phyloP scores from a whole-genome alignment of 2,888 invertebrate genomes.

The Spilosoma lubricipeda region DNA sequence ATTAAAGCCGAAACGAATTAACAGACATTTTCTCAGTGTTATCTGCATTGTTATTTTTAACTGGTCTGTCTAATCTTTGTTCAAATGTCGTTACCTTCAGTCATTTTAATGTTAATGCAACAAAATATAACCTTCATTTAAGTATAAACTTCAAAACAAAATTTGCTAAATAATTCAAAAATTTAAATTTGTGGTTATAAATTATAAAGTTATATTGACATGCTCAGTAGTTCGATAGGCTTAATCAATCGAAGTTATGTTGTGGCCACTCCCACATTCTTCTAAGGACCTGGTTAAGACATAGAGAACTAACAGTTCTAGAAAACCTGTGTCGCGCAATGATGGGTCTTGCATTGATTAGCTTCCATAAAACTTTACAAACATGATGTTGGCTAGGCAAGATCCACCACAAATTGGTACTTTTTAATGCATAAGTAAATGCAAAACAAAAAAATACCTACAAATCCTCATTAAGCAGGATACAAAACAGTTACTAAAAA shows the following conservation, averaged over 20 bases:
- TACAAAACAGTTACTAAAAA: background rate
- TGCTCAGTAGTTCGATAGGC: too few relatives aligned
- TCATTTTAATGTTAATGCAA: constrained; percentile 21
- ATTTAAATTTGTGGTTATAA: constrained; percentile 1
- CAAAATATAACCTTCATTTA: constrained; percentile 18
- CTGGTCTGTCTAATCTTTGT: background rate
- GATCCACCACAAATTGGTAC: background rate
- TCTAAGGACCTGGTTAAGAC: background rate
- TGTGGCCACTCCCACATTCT: background rate
- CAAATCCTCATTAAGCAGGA: background rate
- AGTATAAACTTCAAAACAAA: background rate
- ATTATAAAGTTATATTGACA: background rate
- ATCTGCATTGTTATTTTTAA: background rate
- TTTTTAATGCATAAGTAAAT: background rate
- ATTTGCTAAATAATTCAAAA: constrained; percentile 16
- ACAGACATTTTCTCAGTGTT: background rate
- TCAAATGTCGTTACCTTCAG: constrained; percentile 33
- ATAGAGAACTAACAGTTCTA: background rate
- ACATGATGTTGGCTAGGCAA: background rate
- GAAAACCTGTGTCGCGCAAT: background rate
- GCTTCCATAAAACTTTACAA: background rate
- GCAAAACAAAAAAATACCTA: background rate
- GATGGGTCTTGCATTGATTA: background rate
- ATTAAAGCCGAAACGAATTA: background rate
- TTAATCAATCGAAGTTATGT: background rate